Conservation (phyloP, 2,113 vertebrate genomes). For the Enhydra lutris region DNA sequence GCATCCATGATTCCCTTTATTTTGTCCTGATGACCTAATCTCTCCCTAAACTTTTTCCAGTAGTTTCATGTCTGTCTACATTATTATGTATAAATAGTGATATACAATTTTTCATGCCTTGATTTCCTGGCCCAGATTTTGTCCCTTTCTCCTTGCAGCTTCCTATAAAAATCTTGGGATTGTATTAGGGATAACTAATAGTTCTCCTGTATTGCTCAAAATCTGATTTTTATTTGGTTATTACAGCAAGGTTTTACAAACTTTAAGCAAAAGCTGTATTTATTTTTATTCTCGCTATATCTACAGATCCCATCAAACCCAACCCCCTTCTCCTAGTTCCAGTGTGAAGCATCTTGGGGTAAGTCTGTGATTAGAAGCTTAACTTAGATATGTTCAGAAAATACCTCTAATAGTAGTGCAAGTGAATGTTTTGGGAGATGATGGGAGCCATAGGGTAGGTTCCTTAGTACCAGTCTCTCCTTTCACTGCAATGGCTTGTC, state of each 20-base stretch:
- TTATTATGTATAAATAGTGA: background rate
- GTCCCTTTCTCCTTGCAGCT: background rate
- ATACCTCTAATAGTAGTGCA: background rate
- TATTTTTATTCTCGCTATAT: background rate
- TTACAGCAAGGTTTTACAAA: background rate
- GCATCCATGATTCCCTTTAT: background rate
- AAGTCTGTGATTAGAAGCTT: background rate
- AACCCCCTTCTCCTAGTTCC: background rate
- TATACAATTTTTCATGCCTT: background rate
- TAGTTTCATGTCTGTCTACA: background rate
- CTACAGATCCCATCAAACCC: background rate
- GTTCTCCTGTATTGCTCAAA: background rate
- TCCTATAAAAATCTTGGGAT: background rate
- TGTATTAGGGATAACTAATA: background rate
- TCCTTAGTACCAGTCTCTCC: background rate
- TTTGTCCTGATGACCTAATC: background rate
- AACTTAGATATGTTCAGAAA: background rate
- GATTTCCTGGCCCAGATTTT: background rate
- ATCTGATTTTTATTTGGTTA: background rate
- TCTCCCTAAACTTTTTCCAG: background rate
- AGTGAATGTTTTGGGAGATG: background rate
- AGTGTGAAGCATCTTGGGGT: background rate
- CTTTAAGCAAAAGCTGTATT: background rate
- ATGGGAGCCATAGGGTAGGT: background rate
- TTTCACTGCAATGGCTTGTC: background rate